Conservation (phyloP, 2,797 vertebrate genomes). For the Hozukius guyotensis region DNA sequence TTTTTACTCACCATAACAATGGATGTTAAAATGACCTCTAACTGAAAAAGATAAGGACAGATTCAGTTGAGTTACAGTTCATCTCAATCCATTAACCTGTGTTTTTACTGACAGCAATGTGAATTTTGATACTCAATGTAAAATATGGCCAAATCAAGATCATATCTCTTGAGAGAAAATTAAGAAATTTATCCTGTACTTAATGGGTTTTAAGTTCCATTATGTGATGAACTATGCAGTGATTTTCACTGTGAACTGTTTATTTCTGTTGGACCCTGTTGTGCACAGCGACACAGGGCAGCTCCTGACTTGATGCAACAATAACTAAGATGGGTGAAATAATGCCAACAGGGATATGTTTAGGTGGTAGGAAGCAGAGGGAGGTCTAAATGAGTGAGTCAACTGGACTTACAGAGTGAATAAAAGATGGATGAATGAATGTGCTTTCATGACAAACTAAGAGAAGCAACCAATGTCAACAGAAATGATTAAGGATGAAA, state of each 20-base stretch:
- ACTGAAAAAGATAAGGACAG: neutral
- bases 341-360: neutral
- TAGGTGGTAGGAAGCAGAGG: neutral
- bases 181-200: neutral
- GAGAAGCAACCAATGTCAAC: neutral
- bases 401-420: neutral
- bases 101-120: neutral
- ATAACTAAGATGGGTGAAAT: neutral
- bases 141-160: neutral
- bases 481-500: neutral
- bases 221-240: neutral
- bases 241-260: neutral
- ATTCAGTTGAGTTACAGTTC: neutral
- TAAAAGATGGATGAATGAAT: neutral
- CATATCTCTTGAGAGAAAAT: neutral
- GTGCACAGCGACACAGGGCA: neutral
- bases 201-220: neutral
- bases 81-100: neutral
- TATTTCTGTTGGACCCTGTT: neutral
- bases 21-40: neutral
- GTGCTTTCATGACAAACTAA: neutral
- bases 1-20: neutral
- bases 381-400: neutral
- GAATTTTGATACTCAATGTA: neutral
- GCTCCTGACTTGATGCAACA: neutral